phyloP scores from a whole-genome alignment of 2,888 invertebrate species.

The Strigamia crassipes region DNA sequence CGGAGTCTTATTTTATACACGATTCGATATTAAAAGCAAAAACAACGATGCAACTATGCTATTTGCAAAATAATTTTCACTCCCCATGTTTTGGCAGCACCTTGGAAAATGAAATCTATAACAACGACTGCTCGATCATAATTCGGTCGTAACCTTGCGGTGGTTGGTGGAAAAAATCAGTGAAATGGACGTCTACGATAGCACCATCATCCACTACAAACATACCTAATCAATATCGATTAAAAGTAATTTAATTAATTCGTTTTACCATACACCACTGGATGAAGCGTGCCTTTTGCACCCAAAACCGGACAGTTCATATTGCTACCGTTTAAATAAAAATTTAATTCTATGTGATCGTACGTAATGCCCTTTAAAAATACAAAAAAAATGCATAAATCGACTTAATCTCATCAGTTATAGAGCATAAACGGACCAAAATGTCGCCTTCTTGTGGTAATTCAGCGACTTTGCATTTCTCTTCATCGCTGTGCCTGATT shows the following conservation, averaged over 20 bases:
- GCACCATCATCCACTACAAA: constrained; percentile 93
- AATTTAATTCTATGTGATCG: constrained; percentile 94
- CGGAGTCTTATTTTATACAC: not conserved
- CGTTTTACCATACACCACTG: constrained; percentile 84
- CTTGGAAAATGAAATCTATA: constrained; percentile 64
- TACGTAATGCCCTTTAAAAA: constrained; percentile 79
- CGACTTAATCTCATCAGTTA: not conserved
- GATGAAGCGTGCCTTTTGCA: constrained; percentile 87
- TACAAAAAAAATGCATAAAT: not conserved
- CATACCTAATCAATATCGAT: constrained; percentile 48
- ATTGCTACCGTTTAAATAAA: constrained; percentile 88
- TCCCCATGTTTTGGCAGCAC: not conserved
- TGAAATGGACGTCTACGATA: constrained; percentile 91
- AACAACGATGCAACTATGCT: not conserved
- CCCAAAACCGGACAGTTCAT: constrained; percentile 83
- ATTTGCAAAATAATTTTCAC: not conserved
- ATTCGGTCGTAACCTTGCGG: constrained; percentile 87
- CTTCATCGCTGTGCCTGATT: constrained; percentile 81
- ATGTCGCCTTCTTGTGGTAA: constrained; percentile 90
- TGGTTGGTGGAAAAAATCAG: constrained; percentile 81
- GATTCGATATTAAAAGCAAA: not conserved
- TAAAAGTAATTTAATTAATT: constrained; percentile 43
- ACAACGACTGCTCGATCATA: constrained; percentile 93
- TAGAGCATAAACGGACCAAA: constrained; percentile 64
- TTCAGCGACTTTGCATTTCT: constrained; percentile 69